These are phyloP conservation scores for Zophobas morio DNA, from an alignment of 1,140 invertebrate genomes.

Conservation along the genomic window DNA sequence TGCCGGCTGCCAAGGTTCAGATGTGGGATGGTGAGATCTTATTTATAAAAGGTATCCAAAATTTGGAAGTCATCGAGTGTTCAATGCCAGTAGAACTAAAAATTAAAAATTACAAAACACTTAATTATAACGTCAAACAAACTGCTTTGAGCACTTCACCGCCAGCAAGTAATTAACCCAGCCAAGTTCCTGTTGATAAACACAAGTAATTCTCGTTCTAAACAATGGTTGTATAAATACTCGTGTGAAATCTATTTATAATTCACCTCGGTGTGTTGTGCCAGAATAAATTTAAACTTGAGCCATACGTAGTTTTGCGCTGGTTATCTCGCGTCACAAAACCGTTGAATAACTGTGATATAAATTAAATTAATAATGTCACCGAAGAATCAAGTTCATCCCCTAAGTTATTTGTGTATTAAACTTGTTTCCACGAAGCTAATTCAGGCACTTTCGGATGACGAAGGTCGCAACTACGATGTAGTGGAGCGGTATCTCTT, in stretches of 20 bases:
- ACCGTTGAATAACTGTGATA: conserved; percentile 27
- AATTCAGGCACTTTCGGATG: conserved; percentile 61
- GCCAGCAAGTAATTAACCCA: too few relatives aligned
- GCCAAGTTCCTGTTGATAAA: not conserved
- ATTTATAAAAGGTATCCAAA: too few relatives aligned
- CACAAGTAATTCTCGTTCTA: not conserved
- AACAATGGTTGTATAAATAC: conserved; percentile 7
- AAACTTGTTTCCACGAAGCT: conserved; percentile 59
- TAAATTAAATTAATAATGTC: conserved; percentile 60
- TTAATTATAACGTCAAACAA: too few relatives aligned
- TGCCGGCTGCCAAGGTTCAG: too few relatives aligned
- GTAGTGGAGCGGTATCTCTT: conserved; percentile 58
- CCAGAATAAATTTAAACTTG: conserved; percentile 38
- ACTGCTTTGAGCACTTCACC: too few relatives aligned
- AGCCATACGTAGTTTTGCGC: conserved; percentile 36
- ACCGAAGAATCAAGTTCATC: conserved; percentile 59
- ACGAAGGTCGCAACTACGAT: conserved; percentile 60
- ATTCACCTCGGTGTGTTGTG: conserved; percentile 7
- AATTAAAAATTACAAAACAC: too few relatives aligned
- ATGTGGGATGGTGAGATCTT: too few relatives aligned
- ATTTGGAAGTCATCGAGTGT: too few relatives aligned
- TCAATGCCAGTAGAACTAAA: too few relatives aligned
- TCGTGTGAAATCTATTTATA: conserved; percentile 32
- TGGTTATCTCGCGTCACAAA: conserved; percentile 20
- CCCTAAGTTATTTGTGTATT: conserved; percentile 58